Percentiles rank a stretch among this genome's conserved stretches.
These are phyloP conservation scores for Danio aesculapii DNA, from an alignment of 2,797 vertebrate genomes.

Conservation along the genomic window DNA sequence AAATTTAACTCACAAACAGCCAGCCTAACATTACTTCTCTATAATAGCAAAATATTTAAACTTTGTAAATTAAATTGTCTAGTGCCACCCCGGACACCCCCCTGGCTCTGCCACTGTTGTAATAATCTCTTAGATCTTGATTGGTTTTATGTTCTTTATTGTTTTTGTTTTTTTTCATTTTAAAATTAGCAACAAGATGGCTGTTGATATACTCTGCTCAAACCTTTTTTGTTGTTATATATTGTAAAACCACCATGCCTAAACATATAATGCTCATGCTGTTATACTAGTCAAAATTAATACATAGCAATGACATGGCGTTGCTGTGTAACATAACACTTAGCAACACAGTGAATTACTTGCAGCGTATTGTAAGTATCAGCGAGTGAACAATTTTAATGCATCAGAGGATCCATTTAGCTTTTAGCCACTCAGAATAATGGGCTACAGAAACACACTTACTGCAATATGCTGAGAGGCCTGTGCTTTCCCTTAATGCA, in stretches of 20 bases:
- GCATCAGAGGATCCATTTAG: conserved; percentile 53
- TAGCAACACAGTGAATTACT: conserved; percentile 12
- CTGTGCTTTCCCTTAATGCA: conserved; percentile 52
- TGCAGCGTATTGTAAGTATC: conserved; percentile 2
- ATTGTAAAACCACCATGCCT: not conserved
- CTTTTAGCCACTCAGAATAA: conserved; percentile 51
- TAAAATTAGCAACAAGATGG: not conserved
- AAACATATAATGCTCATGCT: not conserved
- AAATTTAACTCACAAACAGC: no score
- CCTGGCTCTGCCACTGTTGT: no score
- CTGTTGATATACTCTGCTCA: not conserved
- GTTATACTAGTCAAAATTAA: conserved; percentile 14
- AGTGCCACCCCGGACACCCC: no score
- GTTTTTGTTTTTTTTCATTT: not conserved
- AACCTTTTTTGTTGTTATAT: not conserved
- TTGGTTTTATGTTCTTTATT: not conserved
- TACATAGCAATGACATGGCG: not conserved
- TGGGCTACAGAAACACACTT: conserved; percentile 51
- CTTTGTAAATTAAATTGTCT: no score
- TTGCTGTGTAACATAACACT: conserved; percentile 4
- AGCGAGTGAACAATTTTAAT: conserved; percentile 21
- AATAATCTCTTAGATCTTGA: no score
- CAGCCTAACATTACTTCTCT: no score
- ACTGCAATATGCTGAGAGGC: conserved; percentile 31
- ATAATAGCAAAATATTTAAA: no score